Percentiles rank a stretch among this genome's conserved stretches.
Evolutionary conservation across 2,888 invertebrate species (phyloP).

Genomic region (Synanthedon vespiformis): DNA sequence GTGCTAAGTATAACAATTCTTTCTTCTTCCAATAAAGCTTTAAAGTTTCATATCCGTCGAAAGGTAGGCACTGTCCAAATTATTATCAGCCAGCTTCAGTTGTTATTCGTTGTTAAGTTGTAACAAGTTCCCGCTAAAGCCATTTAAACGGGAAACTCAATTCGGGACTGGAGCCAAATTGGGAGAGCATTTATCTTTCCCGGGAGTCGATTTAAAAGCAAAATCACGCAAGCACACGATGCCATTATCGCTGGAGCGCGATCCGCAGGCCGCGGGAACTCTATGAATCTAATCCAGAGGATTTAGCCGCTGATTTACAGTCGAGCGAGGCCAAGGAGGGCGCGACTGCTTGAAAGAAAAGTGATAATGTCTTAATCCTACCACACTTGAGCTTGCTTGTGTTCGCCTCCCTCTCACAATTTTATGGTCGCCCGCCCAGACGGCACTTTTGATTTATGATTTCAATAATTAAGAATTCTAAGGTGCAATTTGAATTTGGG

Average conservation of each 20-base stretch:
- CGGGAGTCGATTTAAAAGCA: slow-evolving; percentile 67
- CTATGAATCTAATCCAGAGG: slow-evolving; percentile 71
- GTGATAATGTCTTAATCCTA: slow-evolving; percentile 77
- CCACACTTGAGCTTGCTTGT: slow-evolving; percentile 60
- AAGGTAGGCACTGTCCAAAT: slow-evolving; percentile 24
- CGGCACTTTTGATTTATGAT: slow-evolving; percentile 70
- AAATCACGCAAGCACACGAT: slow-evolving; percentile 66
- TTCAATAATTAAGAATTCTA: slow-evolving; percentile 72
- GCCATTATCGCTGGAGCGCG: slow-evolving; percentile 61
- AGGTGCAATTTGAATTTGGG: slow-evolving; percentile 69
- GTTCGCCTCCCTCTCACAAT: slow-evolving; percentile 38
- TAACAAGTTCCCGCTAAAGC: slow-evolving; percentile 41
- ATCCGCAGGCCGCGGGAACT: slow-evolving; percentile 66
- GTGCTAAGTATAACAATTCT: too few relatives aligned
- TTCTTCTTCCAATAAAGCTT: background rate
- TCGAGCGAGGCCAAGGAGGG: slow-evolving; percentile 53
- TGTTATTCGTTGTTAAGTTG: slow-evolving; percentile 48
- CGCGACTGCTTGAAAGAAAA: slow-evolving; percentile 70
- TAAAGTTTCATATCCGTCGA: background rate
- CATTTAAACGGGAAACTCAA: slow-evolving; percentile 52
- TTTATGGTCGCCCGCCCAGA: slow-evolving; percentile 67
- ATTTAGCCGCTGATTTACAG: slow-evolving; percentile 71
- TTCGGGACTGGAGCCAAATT: slow-evolving; percentile 45
- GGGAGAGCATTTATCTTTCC: slow-evolving; percentile 61
- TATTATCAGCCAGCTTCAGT: slow-evolving; percentile 46